These are phyloP conservation scores for Halictus ligatus DNA, from an alignment of 2,888 invertebrate genomes.

Conservation along the genomic window DNA sequence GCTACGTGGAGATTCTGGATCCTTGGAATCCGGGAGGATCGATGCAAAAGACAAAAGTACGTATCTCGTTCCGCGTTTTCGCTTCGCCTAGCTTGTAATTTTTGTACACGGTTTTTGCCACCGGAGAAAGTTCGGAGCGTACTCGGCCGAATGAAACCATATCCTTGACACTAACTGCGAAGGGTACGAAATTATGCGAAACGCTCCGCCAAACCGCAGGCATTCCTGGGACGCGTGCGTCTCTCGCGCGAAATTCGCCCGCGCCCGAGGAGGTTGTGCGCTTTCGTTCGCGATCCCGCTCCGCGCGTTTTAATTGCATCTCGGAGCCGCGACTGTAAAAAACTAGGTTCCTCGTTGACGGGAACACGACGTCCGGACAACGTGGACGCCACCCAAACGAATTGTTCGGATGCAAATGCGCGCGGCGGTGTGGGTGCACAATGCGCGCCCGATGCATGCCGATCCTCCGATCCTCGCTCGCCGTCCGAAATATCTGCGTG, in stretches of 20 bases:
- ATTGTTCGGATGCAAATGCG: conserved; percentile 62
- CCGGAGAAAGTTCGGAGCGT: neutral
- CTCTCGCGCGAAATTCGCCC: neutral
- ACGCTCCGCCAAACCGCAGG: neutral
- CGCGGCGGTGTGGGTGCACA: conserved; percentile 28
- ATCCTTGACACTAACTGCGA: neutral
- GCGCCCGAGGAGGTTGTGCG: neutral
- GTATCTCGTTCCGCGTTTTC: neutral
- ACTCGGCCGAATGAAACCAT: neutral
- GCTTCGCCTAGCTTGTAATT: neutral
- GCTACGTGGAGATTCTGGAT: too few relatives aligned
- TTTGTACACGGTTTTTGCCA: neutral
- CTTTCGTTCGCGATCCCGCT: neutral
- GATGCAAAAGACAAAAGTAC: neutral
- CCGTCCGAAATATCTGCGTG: conserved; percentile 36
- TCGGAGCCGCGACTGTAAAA: neutral
- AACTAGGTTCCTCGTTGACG: conserved; percentile 25
- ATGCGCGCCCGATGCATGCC: conserved; percentile 42
- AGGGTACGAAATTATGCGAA: neutral
- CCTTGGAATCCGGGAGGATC: neutral
- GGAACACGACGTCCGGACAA: conserved; percentile 49
- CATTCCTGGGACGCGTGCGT: neutral
- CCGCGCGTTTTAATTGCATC: neutral
- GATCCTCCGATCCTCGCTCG: conserved; percentile 26
- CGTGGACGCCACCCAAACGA: conserved; percentile 42